phyloP scores from a whole-genome alignment of 37 sponge, comb jelly and placozoan genomes.

The Ianthella basta region DNA sequence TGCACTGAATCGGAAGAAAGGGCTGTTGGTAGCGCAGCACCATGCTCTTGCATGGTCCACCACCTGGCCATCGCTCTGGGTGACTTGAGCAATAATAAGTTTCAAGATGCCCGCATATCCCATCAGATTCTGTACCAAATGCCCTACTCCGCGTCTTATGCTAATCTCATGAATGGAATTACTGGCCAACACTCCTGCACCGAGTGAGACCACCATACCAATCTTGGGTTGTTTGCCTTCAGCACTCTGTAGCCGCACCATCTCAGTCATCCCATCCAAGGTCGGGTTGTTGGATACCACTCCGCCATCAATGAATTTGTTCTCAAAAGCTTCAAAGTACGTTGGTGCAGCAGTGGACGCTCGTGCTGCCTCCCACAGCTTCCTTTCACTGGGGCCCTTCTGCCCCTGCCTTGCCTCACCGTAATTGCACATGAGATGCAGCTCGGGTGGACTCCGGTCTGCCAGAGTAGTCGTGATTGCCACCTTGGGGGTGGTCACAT shows the following conservation, averaged over 20 bases:
- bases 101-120: conserved; percentile 9
- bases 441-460: conserved; percentile 42
- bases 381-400: conserved; percentile 28
- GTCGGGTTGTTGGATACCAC: conserved; percentile 74
- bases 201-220: conserved; percentile 33
- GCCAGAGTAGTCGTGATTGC: conserved; percentile 44
- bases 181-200: background rate
- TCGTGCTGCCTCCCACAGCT: conserved; percentile 52
- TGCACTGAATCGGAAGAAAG: conserved; percentile 41
- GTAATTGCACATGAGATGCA: conserved; percentile 46
- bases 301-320: conserved; percentile 60
- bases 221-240: conserved; percentile 33
- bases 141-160: background rate
- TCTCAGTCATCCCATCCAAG: conserved; percentile 40
- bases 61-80: conserved; percentile 36
- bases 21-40: conserved; percentile 23
- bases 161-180: background rate
- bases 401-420: conserved; percentile 20
- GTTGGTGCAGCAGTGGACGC: conserved; percentile 54
- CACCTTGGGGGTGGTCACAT: conserved; percentile 21
- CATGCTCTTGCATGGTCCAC: conserved; percentile 34
- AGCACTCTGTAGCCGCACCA: conserved; percentile 6
- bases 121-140: background rate
- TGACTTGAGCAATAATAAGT: conserved; percentile 31
- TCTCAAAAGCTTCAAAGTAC: conserved; percentile 41